phyloP scores from a whole-genome alignment of 2,888 invertebrate genomes.

The Drosophila prostipennis region DNA sequence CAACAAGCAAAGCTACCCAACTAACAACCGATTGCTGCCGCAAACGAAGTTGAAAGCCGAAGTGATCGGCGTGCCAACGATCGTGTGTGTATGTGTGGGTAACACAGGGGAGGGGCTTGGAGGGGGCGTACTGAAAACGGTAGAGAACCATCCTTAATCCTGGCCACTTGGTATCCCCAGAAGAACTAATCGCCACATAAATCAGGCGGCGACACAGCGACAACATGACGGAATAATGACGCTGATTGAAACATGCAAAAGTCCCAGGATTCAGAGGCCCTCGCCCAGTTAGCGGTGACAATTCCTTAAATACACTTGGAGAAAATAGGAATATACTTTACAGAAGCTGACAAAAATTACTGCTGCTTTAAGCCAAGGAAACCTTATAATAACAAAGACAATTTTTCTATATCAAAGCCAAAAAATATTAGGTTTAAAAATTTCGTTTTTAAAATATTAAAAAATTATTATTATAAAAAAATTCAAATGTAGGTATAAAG shows the following conservation, averaged over 20 bases:
- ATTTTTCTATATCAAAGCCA: too few relatives aligned
- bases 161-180: constrained; percentile 1
- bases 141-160: constrained; percentile 12
- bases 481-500: too few relatives aligned
- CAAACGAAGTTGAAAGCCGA: constrained; percentile 33
- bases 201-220: constrained; percentile 36
- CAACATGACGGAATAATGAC: constrained; percentile 75
- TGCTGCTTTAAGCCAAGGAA: too few relatives aligned
- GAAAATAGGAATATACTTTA: neutral
- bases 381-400: too few relatives aligned
- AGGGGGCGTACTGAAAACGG: neutral
- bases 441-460: too few relatives aligned
- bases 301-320: neutral
- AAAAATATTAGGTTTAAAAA: too few relatives aligned
- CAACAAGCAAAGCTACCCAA: constrained; percentile 64
- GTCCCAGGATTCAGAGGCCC: constrained; percentile 11
- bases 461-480: too few relatives aligned
- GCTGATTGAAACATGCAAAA: constrained; percentile 73
- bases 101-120: too few relatives aligned
- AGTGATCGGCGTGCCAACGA: constrained; percentile 23
- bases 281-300: neutral
- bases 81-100: neutral
- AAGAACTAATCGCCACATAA: constrained; percentile 27
- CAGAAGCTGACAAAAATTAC: too few relatives aligned
- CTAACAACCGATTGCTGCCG: constrained; percentile 9